These are phyloP conservation scores for Aspidiotus destructor DNA, from an alignment of 2,888 invertebrate genomes.

Conservation along the genomic window DNA sequence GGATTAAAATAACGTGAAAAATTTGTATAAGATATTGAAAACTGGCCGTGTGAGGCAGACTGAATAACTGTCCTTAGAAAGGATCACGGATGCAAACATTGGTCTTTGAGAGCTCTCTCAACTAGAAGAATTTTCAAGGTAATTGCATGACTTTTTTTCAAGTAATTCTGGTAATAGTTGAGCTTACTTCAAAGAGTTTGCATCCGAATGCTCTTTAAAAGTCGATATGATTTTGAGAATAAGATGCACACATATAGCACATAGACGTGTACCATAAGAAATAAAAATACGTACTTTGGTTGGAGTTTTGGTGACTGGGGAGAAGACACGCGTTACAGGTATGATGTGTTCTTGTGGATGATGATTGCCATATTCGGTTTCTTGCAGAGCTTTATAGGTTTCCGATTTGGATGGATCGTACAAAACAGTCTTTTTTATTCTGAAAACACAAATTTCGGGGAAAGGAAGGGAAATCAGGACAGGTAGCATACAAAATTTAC, in stretches of 20 bases:
- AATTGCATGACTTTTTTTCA: too few species aligned
- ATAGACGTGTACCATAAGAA: not conserved
- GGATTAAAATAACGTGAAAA: too few species aligned
- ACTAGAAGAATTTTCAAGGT: too few species aligned
- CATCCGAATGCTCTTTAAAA: too few species aligned
- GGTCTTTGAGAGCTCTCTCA: too few species aligned
- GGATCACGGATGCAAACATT: too few species aligned
- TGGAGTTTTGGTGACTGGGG: conserved; percentile 46
- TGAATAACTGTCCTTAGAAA: too few species aligned
- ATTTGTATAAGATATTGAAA: too few species aligned
- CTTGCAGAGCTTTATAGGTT: conserved; percentile 77
- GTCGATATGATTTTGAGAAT: too few species aligned
- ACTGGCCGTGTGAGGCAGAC: too few species aligned
- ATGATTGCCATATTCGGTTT: conserved; percentile 56
- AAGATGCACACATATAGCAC: not conserved
- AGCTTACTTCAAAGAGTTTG: too few species aligned
- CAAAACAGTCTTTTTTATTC: conserved; percentile 59
- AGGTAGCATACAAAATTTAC: conserved; percentile 25
- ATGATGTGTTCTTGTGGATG: conserved; percentile 61
- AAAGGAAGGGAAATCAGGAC: conserved; percentile 34
- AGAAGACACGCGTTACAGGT: conserved; percentile 68
- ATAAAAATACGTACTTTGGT: conserved; percentile 27
- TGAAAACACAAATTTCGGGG: conserved; percentile 38
- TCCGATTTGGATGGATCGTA: conserved; percentile 84
- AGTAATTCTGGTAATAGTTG: too few species aligned